Base-by-base conservation (phyloP, 2,113 vertebrate genomes). In the Furnarius figulus region DNA sequence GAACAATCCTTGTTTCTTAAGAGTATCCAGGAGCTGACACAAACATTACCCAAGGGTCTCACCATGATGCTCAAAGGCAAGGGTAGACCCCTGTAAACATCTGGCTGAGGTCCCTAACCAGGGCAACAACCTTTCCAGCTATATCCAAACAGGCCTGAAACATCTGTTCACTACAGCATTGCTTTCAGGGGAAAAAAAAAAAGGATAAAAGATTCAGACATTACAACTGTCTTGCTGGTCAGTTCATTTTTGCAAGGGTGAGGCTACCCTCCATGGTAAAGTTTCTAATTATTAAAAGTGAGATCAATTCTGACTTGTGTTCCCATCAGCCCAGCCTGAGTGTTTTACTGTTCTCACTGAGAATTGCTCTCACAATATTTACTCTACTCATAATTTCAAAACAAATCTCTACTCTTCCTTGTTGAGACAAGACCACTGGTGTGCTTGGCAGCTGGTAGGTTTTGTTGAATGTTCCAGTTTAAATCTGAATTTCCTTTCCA, bases 391-490 rank as follows among this genome's bases (percentile, higher is more conserved):
- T 85, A 3, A 63, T 81, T 81, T 89, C 83, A 87, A 95, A 96
- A 93, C 84, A 96, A 65, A 86, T 63, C 86, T 89, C 86, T 67
- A 37, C 84, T 85, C 76, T 93, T 55, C 84, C 86, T 92, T 93
- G 89, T 56, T 83, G 70, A 93, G 93, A 92, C 80, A 95, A 95
- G 94, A 89, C 61, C 89, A 86, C 76, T 78, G 80, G 84, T 52
- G 91, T 52, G 86, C 40, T 87, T 91, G 86, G 95, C 80, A 84
- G 92, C 61, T 67, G 65, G 30, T 6, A 72, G 30, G 76, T 81
- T 92, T 92, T 95, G 89, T 90, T 93, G 89, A 95, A 87, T 85
- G 89, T 92, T 96, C 93, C 73, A 84, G 73, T 67, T 90, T 74
- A 66, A 89, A 91, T 72, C 28, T 30, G 86, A 76, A 65, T 84